These are phyloP conservation scores for Ictidomys tridecemlineatus DNA, from an alignment of 2,113 vertebrate species.

Conservation along the genomic window DNA sequence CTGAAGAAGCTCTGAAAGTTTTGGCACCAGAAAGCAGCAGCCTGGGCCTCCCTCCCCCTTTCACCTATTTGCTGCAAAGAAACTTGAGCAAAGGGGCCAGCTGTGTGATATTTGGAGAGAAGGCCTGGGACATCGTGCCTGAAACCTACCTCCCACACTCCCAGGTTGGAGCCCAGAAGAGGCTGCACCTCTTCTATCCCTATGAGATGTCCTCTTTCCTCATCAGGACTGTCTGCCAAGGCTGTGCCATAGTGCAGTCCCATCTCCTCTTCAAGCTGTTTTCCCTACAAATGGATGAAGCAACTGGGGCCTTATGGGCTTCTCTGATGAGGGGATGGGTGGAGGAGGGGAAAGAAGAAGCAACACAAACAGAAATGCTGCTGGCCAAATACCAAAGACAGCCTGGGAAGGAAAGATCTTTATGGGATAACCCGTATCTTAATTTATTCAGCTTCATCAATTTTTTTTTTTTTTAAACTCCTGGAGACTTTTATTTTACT, in stretches of 20 bases:
- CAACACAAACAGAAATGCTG: neutral
- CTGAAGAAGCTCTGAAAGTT: constrained; percentile 94
- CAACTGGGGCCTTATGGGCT: neutral
- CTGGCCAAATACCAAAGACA: constrained; percentile 69
- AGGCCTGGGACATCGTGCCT: neutral
- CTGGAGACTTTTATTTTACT: constrained; percentile 27
- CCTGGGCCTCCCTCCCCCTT: neutral
- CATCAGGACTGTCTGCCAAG: neutral
- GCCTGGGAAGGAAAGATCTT: constrained; percentile 30
- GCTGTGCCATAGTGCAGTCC: neutral
- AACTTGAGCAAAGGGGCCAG: constrained; percentile 10
- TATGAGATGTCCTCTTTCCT: neutral
- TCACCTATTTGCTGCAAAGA: constrained; percentile 13
- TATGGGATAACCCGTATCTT: constrained; percentile 21
- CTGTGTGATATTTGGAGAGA: neutral
- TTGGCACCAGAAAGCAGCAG: rapidly evolving
- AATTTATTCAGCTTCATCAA: constrained; percentile 53
- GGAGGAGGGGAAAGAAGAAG: neutral
- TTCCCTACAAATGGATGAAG: neutral
- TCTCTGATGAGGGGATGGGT: neutral
- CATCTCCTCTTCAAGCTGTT: neutral
- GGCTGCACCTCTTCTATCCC: neutral
- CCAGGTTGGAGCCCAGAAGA: neutral
- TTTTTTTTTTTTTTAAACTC: constrained; percentile 12
- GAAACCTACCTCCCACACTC: neutral